A percentile compares a stretch with the other conserved stretches of the same genome.
phyloP scores from a whole-genome alignment of 2,797 vertebrate species.

The Allobates femoralis region DNA sequence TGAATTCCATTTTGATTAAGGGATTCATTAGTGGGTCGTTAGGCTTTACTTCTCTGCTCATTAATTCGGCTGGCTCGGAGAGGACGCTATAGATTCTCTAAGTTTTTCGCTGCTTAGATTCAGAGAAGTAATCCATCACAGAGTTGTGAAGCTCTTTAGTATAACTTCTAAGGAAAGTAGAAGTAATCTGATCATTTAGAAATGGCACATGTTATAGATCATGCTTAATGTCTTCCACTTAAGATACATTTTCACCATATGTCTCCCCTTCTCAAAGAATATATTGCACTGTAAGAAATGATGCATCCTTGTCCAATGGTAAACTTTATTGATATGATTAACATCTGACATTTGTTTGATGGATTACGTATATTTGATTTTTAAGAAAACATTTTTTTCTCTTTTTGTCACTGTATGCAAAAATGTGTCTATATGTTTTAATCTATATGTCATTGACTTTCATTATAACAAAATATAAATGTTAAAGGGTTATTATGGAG shows the following conservation, averaged over 20 bases:
- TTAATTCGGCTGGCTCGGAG: constrained; percentile 31
- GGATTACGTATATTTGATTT: too few species aligned
- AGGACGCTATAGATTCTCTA: constrained; percentile 10
- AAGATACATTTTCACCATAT: not conserved
- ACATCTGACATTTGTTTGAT: not conserved
- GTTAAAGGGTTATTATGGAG: too few species aligned
- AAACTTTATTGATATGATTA: not conserved
- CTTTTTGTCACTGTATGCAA: not conserved
- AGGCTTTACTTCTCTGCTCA: constrained; percentile 42
- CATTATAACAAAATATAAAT: too few species aligned
- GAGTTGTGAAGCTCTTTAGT: not conserved
- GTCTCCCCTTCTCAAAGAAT: not conserved
- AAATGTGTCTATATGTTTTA: not conserved
- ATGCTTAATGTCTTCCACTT: constrained; percentile 3
- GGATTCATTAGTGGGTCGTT: constrained; percentile 29
- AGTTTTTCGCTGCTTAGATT: constrained; percentile 6
- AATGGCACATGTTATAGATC: not conserved
- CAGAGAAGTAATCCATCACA: constrained; percentile 26
- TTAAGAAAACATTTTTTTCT: not conserved
- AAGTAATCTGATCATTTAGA: not conserved
- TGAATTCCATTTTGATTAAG: constrained; percentile 21
- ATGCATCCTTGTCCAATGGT: not conserved
- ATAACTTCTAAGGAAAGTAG: constrained; percentile 1
- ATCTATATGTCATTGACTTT: not conserved
- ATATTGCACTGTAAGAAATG: not conserved